Conservation (phyloP, 2,888 invertebrate species). For the Mellilla xanthometata region DNA sequence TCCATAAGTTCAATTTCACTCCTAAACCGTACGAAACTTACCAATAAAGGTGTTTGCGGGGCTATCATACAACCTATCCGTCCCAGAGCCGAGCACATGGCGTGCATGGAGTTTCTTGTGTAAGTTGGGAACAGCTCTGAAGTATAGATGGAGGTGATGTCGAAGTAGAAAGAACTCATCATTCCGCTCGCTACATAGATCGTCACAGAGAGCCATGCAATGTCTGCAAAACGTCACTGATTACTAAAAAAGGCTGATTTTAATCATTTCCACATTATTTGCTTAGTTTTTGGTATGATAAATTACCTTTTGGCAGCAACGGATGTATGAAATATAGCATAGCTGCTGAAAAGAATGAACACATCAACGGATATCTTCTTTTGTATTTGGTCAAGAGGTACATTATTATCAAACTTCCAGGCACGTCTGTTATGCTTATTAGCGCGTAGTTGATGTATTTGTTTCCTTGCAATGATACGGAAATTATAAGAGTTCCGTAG, state of each 20-base stretch:
- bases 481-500: conserved; percentile 89
- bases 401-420: conserved; percentile 79
- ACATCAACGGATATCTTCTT: conserved; percentile 79
- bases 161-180: conserved; percentile 84
- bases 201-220: conserved; percentile 69
- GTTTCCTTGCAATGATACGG: conserved; percentile 88
- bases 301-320: conserved; percentile 80
- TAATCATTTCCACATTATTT: no score
- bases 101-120: conserved; percentile 85
- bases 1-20: no score
- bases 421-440: conserved; percentile 80
- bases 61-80: conserved; percentile 85
- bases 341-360: conserved; percentile 80
- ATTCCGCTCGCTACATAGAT: conserved; percentile 84
- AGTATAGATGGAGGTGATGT: conserved; percentile 84
- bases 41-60: conserved; percentile 85
- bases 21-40: no score
- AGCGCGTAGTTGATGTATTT: conserved; percentile 89
- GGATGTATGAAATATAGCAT: conserved; percentile 82
- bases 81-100: conserved; percentile 85
- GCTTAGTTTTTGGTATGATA: background rate
- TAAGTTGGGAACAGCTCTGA: conserved; percentile 87
- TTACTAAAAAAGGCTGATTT: no score
- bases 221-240: conserved; percentile 43
- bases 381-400: conserved; percentile 79